These are phyloP conservation scores for Darevskia nairensis DNA, from an alignment of 2,797 vertebrate genomes.

Conservation along the genomic window DNA sequence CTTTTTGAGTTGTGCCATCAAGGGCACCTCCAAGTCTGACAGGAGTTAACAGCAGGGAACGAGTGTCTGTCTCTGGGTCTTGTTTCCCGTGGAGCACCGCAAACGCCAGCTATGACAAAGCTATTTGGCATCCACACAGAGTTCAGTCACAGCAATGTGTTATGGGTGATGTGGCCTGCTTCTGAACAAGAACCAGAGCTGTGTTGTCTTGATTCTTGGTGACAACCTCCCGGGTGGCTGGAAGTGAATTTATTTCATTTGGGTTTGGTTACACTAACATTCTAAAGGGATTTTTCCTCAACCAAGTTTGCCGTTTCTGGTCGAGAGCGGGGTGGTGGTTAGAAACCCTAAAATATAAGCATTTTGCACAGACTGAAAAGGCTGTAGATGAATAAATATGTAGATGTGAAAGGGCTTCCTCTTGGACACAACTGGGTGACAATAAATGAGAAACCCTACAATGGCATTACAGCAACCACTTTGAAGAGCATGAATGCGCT, in stretches of 20 bases:
- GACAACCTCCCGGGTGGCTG: slow-evolving; percentile 15
- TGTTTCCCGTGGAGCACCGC: background rate
- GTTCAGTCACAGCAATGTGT: background rate
- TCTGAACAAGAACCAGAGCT: slow-evolving; percentile 24
- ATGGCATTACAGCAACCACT: slow-evolving; percentile 48
- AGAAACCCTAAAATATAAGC: slow-evolving; percentile 4
- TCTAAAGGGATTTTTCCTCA: background rate
- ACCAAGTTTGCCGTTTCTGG: background rate
- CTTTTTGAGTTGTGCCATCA: background rate
- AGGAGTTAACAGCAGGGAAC: background rate
- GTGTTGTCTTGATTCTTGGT: slow-evolving; percentile 20
- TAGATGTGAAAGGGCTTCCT: background rate
- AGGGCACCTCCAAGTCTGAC: slow-evolving; percentile 2
- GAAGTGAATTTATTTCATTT: slow-evolving; percentile 32
- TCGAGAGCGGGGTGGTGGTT: background rate
- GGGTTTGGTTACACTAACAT: slow-evolving; percentile 10
- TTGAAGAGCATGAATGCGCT: slow-evolving; percentile 43
- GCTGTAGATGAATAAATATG: background rate
- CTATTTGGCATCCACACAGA: background rate
- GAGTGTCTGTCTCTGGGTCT: background rate
- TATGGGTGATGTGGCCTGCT: slow-evolving; percentile 9
- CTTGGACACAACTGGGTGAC: slow-evolving; percentile 39
- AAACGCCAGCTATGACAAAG: slow-evolving; percentile 13
- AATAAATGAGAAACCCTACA: slow-evolving; percentile 43
- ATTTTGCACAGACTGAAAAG: slow-evolving; percentile 3